Percentiles rank a stretch among this genome's conserved stretches.
These are phyloP conservation scores for Oncorhynchus masou DNA, from an alignment of 2,113 vertebrate genomes.

Conservation along the genomic window DNA sequence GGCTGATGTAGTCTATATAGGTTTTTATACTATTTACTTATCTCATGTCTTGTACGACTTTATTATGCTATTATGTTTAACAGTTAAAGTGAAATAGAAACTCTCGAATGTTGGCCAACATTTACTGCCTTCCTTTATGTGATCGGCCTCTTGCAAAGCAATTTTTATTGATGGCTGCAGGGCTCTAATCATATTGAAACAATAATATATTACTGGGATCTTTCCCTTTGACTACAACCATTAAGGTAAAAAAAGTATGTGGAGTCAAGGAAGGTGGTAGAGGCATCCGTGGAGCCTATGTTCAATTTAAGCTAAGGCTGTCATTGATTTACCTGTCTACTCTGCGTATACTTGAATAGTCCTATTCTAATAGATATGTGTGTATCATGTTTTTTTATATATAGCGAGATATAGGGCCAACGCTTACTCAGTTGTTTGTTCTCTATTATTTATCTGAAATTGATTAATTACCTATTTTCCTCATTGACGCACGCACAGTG, in stretches of 20 bases:
- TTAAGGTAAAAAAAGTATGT: constrained; percentile 81
- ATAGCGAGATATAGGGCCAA: too few relatives aligned
- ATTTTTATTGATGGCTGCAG: constrained; percentile 81
- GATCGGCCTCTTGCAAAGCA: constrained; percentile 39
- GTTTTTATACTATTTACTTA: too few relatives aligned
- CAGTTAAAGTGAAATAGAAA: too few relatives aligned
- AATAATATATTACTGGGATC: constrained; percentile 61
- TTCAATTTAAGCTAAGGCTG: constrained; percentile 63
- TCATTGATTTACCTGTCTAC: constrained; percentile 63
- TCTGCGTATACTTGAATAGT: background rate
- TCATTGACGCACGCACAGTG: too few relatives aligned
- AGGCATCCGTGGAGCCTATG: constrained; percentile 58
- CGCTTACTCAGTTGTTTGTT: too few relatives aligned
- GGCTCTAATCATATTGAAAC: constrained; percentile 88
- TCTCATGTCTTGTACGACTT: too few relatives aligned
- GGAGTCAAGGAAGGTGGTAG: constrained; percentile 37
- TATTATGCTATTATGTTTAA: background rate
- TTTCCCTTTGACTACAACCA: constrained; percentile 77
- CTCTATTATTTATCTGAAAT: too few relatives aligned
- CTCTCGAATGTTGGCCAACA: constrained; percentile 38
- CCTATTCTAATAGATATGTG: background rate
- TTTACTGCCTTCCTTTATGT: constrained; percentile 48
- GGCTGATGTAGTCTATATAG: too few relatives aligned
- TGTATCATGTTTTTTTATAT: too few relatives aligned
- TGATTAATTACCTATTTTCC: too few relatives aligned